A percentile compares a stretch with the other conserved stretches of the same genome.
phyloP scores from a whole-genome alignment of 2,888 invertebrate genomes.

The Eumacrocentrus americanus region DNA sequence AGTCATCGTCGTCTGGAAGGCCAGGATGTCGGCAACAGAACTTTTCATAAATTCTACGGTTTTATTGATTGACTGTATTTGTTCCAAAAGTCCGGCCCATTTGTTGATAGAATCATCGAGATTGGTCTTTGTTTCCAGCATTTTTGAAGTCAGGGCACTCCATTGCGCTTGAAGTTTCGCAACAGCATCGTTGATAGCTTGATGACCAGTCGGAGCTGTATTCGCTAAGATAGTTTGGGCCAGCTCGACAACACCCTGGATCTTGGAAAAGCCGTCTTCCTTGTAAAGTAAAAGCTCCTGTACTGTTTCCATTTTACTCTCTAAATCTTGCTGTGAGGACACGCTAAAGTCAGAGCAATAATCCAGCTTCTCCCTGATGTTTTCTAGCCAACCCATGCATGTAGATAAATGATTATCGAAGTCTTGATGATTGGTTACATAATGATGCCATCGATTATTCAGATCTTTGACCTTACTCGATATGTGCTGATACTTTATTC shows the following conservation, averaged over 20 bases:
- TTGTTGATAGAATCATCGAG: constrained; percentile 88
- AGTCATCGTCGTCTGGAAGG: constrained; percentile 79
- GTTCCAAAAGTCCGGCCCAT: constrained; percentile 89
- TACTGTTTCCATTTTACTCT: constrained; percentile 81
- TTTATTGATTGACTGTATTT: constrained; percentile 84
- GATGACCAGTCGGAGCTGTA: constrained; percentile 87
- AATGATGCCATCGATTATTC: constrained; percentile 90
- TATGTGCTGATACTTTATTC: constrained; percentile 88
- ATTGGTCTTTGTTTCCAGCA: constrained; percentile 88
- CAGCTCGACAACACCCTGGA: constrained; percentile 83
- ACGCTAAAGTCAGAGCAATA: constrained; percentile 85
- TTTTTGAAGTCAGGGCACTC: constrained; percentile 84
- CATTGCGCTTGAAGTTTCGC: constrained; percentile 87
- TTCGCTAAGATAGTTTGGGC: constrained; percentile 91
- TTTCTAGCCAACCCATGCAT: constrained; percentile 83
- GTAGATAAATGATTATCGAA: constrained; percentile 82
- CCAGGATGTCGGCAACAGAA: constrained; percentile 75
- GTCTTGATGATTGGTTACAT: constrained; percentile 86
- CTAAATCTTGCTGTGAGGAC: constrained; percentile 83
- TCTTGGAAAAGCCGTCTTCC: constrained; percentile 87
- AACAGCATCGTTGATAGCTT: constrained; percentile 82
- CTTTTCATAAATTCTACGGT: constrained; percentile 79
- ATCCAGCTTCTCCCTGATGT: constrained; percentile 81
- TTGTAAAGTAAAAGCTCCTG: constrained; percentile 89
- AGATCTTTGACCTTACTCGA: constrained; percentile 91